Evolutionary conservation across 2,888 invertebrate species (phyloP).

Genomic region (Leptinotarsa tumamoca): DNA sequence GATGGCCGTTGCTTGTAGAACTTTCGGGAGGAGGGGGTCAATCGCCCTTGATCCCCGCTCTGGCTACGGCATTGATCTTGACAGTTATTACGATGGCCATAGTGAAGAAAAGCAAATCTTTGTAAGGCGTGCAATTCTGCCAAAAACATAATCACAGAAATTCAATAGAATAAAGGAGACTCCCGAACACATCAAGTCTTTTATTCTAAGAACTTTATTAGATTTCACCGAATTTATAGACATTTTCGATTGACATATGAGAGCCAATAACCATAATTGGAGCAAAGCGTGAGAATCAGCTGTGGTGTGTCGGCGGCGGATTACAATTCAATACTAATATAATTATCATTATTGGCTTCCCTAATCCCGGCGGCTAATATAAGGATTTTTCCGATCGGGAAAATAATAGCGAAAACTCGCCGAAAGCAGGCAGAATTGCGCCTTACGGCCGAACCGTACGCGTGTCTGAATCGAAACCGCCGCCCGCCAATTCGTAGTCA

Average conservation of each 20-base stretch:
- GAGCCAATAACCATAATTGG: conserved; percentile 68
- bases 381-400: conserved; percentile 1
- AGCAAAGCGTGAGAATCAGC: conserved; percentile 67
- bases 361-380: conserved; percentile 29
- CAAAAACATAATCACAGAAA: conserved; percentile 3
- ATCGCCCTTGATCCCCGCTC: no score
- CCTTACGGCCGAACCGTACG: background rate
- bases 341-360: conserved; percentile 49
- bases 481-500: conserved; percentile 12
- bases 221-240: conserved; percentile 27
- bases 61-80: no score
- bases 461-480: background rate
- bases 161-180: background rate
- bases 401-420: conserved; percentile 7
- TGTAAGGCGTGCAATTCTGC: no score
- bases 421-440: background rate
- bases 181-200: background rate
- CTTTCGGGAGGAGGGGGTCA: no score
- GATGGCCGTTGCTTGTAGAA: no score
- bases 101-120: no score
- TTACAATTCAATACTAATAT: conserved; percentile 59
- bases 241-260: conserved; percentile 59
- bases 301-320: conserved; percentile 48
- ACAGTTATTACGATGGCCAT: no score
- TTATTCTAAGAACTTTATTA: conserved; percentile 25